Base-by-base conservation (phyloP, 2,797 vertebrate species). In the Gallinago stenura region DNA sequence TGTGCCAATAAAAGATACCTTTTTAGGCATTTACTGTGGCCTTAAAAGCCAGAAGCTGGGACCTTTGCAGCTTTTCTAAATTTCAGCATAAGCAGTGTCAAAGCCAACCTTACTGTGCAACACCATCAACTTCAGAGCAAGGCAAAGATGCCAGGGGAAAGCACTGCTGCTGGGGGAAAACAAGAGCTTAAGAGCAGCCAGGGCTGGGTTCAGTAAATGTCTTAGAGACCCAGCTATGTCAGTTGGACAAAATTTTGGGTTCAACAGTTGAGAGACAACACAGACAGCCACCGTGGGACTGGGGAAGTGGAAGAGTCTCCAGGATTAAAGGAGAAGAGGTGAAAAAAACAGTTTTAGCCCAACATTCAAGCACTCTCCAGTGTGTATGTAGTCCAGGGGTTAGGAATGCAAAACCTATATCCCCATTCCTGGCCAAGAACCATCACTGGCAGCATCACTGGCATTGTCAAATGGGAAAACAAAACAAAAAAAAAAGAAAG, bases 231-330 rank as follows among this genome's bases (percentile, higher is more conserved):
- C n/a, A 57, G 2, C 21, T 39, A 4, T 13, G 8, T 62, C 9
- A 2, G 14, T 5, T 78, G 48, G 50, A 83, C 30, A 26, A 71
- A 68, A 68, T 1, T 58, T 39, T 58, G 6, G 0, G n/a, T 75
- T 72, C 51, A 73, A 4, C 12, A 58, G 48, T 31, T 3, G 5
- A 69, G 31, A 82, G 11, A 50, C 16, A 57, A 2, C 21, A 37
- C 17, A 30, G 16, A 46, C 5, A 68, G 43, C 28, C 9, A 1
- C 33, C 3, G 3, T 50, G 24, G 6, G 1, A 5, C 15, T 54
- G 13, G 8, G 14, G 17, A 71, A 5, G 12, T 24, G 17, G 22
- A 75, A 66, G 15, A 53, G 15, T 50, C 9, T 15, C 28, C 25
- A 75, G 37, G 14, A 28, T 37, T 6, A 80, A 62, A 20, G 46